Conservation (phyloP, 2,888 invertebrate genomes). For the Metalampra italica region DNA sequence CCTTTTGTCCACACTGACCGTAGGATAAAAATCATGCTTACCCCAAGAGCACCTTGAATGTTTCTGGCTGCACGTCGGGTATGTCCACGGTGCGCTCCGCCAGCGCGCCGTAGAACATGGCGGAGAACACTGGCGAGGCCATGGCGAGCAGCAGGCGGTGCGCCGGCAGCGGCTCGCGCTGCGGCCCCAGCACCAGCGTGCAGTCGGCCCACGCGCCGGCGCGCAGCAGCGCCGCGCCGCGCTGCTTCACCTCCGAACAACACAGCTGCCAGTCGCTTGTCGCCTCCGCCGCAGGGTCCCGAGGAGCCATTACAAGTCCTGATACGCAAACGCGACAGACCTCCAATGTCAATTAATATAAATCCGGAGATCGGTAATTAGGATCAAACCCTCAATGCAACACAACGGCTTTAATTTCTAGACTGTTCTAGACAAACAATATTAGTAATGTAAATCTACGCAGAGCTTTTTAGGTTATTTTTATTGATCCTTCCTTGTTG, state of each 20-base stretch:
- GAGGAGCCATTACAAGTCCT: neutral
- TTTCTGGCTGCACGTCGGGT: neutral
- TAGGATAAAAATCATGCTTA: neutral
- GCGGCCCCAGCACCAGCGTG: neutral
- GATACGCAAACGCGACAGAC: too few relatives aligned
- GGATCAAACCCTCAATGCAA: too few relatives aligned
- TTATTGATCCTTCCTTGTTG: too few relatives aligned
- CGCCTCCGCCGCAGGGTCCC: neutral
- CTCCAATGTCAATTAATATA: too few relatives aligned
- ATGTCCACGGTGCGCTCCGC: neutral
- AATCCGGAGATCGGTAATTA: too few relatives aligned
- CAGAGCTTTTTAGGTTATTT: too few relatives aligned
- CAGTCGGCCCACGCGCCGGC: neutral
- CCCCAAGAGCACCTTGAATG: neutral
- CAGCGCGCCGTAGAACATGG: neutral
- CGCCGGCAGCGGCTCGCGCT: neutral
- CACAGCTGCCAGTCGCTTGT: neutral
- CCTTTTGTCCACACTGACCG: neutral
- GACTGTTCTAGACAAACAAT: too few relatives aligned
- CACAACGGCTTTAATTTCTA: too few relatives aligned
- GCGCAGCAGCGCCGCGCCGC: neutral
- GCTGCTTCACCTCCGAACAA: neutral
- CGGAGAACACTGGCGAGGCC: constrained; percentile 1
- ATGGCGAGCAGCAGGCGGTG: neutral
- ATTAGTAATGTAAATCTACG: too few relatives aligned